Evolutionary conservation across 2,113 vertebrate species (phyloP), one percentile per base, ranked within the genome.

Genomic region (Sialia sialis): DNA sequence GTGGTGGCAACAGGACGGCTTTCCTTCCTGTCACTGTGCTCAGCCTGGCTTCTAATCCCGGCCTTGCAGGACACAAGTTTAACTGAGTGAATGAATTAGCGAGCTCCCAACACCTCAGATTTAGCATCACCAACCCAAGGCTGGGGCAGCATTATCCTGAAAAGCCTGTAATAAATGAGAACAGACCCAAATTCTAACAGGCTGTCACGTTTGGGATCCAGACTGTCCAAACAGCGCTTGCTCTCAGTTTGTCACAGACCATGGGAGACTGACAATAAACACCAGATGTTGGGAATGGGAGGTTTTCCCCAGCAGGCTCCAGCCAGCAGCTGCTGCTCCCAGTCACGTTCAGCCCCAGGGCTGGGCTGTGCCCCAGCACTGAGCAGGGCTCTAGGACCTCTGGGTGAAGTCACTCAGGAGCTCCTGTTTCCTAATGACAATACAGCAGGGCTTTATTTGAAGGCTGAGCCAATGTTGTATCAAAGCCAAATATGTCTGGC

Each of bases 401-500:
- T 93, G 62, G 25, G 30, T 4, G 3, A 43, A 83, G 77, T 87
- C 89, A 22, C 86, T 70, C 64, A 48, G 87, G 75, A 95, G 91
- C 95, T 96, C 87, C 89, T 74, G 90, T 96, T 96, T 49, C 64
- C 5, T 89, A 81, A 74, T 0, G 75, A 63, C 89, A 67, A 44
- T 84, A 44, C 80, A 49, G 92, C 92, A 87, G 68, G 79, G 95
- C 34, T 87, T 95, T 91, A 80, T 95, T 96, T 95, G 91, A 96
- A 93, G 87, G 93, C 87, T 94, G 87, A 88, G 89, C 92, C 92
- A 94, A 22, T 25, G 41, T 36, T 59, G 87, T 94, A 67, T 83
- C 87, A 64, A 88, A 94, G 95, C 96, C 96, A 97, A 96, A 5
- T 85, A 80, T 77, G 91, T 94, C 84, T 94, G 96, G 84, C 79